phyloP scores from a whole-genome alignment of 2,113 vertebrate genomes.

The Poicephalus gulielmi region DNA sequence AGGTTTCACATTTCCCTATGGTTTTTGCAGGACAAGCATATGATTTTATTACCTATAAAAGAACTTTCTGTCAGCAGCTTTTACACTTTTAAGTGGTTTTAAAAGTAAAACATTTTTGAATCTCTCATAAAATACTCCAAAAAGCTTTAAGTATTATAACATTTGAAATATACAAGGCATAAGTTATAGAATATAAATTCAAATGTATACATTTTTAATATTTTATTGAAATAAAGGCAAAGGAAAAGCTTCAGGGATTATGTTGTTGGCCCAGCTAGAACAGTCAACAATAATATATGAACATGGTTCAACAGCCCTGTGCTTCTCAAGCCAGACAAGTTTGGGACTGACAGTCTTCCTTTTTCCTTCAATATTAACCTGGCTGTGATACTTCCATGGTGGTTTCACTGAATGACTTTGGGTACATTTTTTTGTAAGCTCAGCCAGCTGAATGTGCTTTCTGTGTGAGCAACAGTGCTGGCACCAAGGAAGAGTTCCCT shows the following conservation, averaged over 20 bases:
- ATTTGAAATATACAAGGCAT: neutral
- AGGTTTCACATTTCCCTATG: neutral
- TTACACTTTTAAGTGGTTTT: neutral
- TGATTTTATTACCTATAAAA: slow-evolving; percentile 14
- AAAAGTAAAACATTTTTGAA: neutral
- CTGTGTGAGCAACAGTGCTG: neutral
- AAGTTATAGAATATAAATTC: neutral
- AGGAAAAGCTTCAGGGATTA: neutral
- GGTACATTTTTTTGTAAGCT: neutral
- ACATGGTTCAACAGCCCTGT: neutral
- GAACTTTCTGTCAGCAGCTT: slow-evolving; percentile 5
- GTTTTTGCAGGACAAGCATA: neutral
- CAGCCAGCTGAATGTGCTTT: neutral
- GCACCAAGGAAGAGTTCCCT: neutral
- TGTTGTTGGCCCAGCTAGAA: neutral
- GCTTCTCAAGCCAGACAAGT: neutral
- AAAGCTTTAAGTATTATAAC: neutral
- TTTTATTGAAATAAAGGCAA: neutral
- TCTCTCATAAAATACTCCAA: neutral
- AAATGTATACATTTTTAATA: neutral
- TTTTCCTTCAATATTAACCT: neutral
- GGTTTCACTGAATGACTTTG: neutral
- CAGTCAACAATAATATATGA: neutral
- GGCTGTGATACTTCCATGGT: neutral
- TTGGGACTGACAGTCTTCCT: neutral